Evolutionary conservation across 2,113 vertebrate genomes (phyloP).

Genomic region (Catharus minimus): DNA sequence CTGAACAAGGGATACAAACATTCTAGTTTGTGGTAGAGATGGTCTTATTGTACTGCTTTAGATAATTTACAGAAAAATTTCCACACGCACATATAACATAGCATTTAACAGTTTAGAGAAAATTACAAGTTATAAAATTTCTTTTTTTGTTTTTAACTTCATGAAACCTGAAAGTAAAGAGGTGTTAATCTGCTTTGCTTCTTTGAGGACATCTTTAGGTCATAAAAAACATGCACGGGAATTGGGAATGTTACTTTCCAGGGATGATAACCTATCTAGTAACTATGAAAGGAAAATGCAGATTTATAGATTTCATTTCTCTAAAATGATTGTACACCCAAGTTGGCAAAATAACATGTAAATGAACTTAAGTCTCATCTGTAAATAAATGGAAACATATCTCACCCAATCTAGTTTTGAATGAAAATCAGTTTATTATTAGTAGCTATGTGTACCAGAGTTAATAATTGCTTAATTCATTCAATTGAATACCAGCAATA

Average conservation of each 20-base stretch:
- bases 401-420: background rate
- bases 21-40: background rate
- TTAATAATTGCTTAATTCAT: background rate
- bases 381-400: background rate
- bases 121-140: background rate
- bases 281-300: background rate
- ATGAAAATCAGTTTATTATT: background rate
- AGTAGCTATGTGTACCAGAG: background rate
- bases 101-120: background rate
- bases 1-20: background rate
- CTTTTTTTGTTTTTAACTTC: background rate
- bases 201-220: background rate
- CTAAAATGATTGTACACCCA: background rate
- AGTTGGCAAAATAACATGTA: background rate
- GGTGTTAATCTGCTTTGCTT: background rate
- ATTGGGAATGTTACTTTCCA: background rate
- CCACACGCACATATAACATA: rapidly evolving
- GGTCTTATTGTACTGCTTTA: background rate
- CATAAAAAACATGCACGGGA: background rate
- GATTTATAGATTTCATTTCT: background rate
- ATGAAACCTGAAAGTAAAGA: background rate
- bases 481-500: background rate
- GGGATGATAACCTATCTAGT: background rate
- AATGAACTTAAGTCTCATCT: background rate
- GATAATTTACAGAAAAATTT: background rate